These are phyloP conservation scores for Andrena praecox DNA, from an alignment of 2,888 invertebrate species.

Conservation along the genomic window DNA sequence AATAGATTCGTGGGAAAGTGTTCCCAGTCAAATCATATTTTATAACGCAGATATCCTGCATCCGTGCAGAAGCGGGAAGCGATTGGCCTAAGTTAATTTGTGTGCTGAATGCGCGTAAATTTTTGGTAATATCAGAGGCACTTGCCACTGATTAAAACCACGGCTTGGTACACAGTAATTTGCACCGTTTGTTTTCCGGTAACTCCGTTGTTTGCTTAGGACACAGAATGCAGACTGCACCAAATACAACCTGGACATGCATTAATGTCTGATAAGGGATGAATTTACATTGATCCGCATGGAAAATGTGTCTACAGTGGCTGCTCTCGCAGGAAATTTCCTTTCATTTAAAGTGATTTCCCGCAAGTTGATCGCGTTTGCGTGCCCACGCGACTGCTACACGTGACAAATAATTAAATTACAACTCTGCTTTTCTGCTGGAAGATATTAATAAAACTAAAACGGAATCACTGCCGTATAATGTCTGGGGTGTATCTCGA, in stretches of 20 bases:
- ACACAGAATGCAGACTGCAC: neutral
- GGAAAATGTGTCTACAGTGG: neutral
- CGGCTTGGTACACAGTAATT: slow-evolving; percentile 18
- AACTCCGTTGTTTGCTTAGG: slow-evolving; percentile 14
- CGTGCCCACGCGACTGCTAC: too few species aligned
- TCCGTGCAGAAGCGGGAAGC: too few species aligned
- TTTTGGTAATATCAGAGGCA: slow-evolving; percentile 8
- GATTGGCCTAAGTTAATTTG: neutral
- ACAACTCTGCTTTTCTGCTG: too few species aligned
- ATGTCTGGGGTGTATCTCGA: too few species aligned
- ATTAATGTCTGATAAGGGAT: slow-evolving; percentile 9
- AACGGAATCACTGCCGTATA: too few species aligned
- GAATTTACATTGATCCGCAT: slow-evolving; percentile 15
- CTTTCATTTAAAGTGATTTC: neutral
- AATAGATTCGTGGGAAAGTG: too few species aligned
- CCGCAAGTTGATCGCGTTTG: neutral
- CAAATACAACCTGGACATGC: slow-evolving; percentile 5
- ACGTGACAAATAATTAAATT: too few species aligned
- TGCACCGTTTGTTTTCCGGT: slow-evolving; percentile 8
- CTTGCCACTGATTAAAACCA: neutral
- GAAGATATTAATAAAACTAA: too few species aligned
- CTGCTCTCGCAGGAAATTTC: neutral
- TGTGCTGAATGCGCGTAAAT: neutral
- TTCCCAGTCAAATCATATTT: too few species aligned
- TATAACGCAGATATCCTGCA: too few species aligned